phyloP scores from a whole-genome alignment of 2,113 vertebrate species.

The Ammodramus savannarum region DNA sequence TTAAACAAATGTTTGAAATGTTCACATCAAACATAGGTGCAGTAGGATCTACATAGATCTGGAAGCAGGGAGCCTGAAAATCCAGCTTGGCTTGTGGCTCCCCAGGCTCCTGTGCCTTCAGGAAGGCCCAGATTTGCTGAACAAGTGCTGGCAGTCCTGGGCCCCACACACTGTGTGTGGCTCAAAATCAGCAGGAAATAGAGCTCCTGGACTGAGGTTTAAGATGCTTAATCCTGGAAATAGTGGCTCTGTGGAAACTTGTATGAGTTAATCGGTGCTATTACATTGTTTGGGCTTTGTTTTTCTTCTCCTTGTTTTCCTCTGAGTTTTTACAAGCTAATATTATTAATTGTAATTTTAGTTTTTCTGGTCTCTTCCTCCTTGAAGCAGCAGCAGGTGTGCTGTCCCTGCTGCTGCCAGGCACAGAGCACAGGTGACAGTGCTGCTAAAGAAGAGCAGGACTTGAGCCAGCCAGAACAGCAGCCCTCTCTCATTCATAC shows the following conservation, averaged over 20 bases:
- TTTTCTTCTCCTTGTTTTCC: neutral
- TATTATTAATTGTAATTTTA: neutral
- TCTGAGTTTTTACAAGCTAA: neutral
- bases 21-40: rapidly evolving
- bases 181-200: neutral
- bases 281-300: neutral
- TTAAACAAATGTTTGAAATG: neutral
- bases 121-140: neutral
- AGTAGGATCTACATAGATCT: neutral
- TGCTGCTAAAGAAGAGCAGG: neutral
- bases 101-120: neutral
- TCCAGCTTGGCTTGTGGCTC: neutral
- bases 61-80: neutral
- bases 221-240: neutral
- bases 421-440: neutral
- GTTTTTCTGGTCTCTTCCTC: neutral
- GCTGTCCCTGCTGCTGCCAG: neutral
- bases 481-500: too few species aligned
- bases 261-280: neutral
- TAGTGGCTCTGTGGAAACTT: neutral
- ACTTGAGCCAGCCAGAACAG: rapidly evolving
- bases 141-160: neutral
- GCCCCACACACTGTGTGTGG: neutral
- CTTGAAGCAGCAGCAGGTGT: neutral
- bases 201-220: neutral